These are phyloP conservation scores for Athetis lepigone DNA, from an alignment of 2,888 invertebrate species.

Conservation along the genomic window DNA sequence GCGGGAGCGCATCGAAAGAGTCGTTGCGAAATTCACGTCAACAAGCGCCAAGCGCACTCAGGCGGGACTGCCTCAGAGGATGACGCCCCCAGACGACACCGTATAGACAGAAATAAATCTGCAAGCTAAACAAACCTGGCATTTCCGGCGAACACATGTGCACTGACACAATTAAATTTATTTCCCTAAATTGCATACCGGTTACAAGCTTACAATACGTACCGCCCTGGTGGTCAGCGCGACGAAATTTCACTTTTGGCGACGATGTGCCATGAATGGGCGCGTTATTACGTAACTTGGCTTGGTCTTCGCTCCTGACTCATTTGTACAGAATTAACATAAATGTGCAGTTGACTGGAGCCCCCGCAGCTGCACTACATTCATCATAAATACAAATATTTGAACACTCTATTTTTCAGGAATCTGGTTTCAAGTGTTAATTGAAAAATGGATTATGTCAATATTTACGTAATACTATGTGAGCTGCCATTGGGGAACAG, in stretches of 20 bases:
- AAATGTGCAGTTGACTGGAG: slow-evolving; percentile 75
- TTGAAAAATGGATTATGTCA: slow-evolving; percentile 26
- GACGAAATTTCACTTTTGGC: slow-evolving; percentile 72
- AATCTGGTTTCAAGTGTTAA: slow-evolving; percentile 15
- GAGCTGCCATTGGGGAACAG: slow-evolving; percentile 58
- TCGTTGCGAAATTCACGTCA: slow-evolving; percentile 81
- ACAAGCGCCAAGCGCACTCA: slow-evolving; percentile 80
- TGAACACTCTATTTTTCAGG: slow-evolving; percentile 20
- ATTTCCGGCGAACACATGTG: slow-evolving; percentile 86
- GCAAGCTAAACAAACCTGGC: slow-evolving; percentile 87
- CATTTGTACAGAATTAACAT: slow-evolving; percentile 82
- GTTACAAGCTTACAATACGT: slow-evolving; percentile 36
- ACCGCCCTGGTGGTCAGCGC: slow-evolving; percentile 43
- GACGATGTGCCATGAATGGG: slow-evolving; percentile 81
- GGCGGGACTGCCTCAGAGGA: slow-evolving; percentile 76
- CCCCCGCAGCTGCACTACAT: slow-evolving; percentile 76
- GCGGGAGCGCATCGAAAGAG: slow-evolving; percentile 69
- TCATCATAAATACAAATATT: slow-evolving; percentile 67
- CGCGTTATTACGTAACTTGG: slow-evolving; percentile 83
- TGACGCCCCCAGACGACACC: slow-evolving; percentile 87
- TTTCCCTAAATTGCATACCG: slow-evolving; percentile 64
- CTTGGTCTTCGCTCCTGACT: slow-evolving; percentile 78
- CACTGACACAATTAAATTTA: slow-evolving; percentile 82
- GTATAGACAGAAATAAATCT: slow-evolving; percentile 86
- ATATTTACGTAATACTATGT: slow-evolving; percentile 29